Conservation (phyloP, 2,888 invertebrate species). For the Neuroscelio doddi region DNA sequence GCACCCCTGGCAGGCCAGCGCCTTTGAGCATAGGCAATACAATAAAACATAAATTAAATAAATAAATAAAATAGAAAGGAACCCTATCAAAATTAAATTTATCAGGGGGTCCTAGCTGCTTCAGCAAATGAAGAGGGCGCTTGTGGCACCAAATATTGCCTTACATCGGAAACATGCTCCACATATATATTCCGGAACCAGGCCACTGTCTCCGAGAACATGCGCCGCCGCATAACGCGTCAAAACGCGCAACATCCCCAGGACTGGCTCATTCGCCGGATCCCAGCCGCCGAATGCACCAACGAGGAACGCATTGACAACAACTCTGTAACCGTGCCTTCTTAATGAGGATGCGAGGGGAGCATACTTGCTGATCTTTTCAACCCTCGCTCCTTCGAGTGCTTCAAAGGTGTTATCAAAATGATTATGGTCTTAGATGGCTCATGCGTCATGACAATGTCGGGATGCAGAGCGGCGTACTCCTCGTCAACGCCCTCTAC, state of each 20-base stretch:
- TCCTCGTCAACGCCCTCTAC: too few species aligned
- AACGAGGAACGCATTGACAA: slow-evolving; percentile 37
- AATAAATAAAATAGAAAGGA: too few species aligned
- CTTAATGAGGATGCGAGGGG: slow-evolving; percentile 46
- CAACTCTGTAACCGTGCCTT: slow-evolving; percentile 22
- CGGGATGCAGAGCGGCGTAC: too few species aligned
- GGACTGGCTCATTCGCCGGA: slow-evolving; percentile 13
- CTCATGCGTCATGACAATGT: slow-evolving; percentile 49
- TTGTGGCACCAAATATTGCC: slow-evolving; percentile 43
- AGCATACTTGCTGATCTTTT: too few species aligned
- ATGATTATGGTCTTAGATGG: slow-evolving; percentile 44
- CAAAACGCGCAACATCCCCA: slow-evolving; percentile 17
- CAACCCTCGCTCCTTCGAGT: too few species aligned
- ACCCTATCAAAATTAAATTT: too few species aligned
- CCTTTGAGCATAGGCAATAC: too few species aligned
- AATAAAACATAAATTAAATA: too few species aligned
- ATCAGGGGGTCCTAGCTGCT: too few species aligned
- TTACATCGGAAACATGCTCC: slow-evolving; percentile 55
- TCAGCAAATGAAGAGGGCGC: background rate
- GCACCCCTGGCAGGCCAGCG: too few species aligned
- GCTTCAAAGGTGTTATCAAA: slow-evolving; percentile 59
- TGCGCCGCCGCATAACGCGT: slow-evolving; percentile 49
- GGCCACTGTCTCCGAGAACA: slow-evolving; percentile 53
- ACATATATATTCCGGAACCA: slow-evolving; percentile 63
- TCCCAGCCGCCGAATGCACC: slow-evolving; percentile 41